These are phyloP conservation scores for Ips typographus DNA, from an alignment of 1,140 invertebrate species.

Conservation along the genomic window DNA sequence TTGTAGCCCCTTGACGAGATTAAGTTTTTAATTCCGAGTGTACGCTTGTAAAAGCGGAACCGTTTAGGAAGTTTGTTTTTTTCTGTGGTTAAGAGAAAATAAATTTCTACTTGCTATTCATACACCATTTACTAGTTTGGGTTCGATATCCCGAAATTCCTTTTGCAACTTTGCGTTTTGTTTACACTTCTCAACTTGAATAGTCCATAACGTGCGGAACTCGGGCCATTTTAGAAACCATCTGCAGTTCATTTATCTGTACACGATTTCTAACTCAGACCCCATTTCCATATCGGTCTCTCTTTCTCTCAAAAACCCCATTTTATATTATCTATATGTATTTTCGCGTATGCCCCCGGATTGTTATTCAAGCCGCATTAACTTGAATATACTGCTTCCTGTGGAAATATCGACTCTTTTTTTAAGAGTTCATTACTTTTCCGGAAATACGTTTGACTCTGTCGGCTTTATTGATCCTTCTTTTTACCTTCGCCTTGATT, in stretches of 20 bases:
- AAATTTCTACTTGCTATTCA: slow-evolving; percentile 2
- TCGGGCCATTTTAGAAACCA: slow-evolving; percentile 5
- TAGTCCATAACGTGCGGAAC: slow-evolving; percentile 8
- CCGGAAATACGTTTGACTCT: slow-evolving; percentile 33
- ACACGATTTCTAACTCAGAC: slow-evolving; percentile 16
- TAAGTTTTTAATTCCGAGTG: not conserved
- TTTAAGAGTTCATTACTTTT: slow-evolving; percentile 34
- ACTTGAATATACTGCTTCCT: slow-evolving; percentile 22
- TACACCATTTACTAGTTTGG: not conserved
- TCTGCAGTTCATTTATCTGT: slow-evolving; percentile 17
- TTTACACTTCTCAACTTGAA: slow-evolving; percentile 6
- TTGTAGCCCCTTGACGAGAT: not conserved
- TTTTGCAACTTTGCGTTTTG: not conserved
- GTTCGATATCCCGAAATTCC: slow-evolving; percentile 4
- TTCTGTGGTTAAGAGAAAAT: not conserved
- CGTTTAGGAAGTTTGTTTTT: not conserved
- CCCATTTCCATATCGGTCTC: slow-evolving; percentile 9
- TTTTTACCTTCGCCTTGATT: slow-evolving; percentile 32
- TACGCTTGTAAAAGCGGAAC: not conserved
- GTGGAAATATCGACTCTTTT: slow-evolving; percentile 25
- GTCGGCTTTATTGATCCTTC: slow-evolving; percentile 27
- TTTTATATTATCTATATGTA: slow-evolving; percentile 24
- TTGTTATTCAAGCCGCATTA: slow-evolving; percentile 32
- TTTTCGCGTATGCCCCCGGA: slow-evolving; percentile 22
- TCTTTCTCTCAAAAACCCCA: not conserved